Conservation (phyloP, 2,888 invertebrate genomes). For the Epirrhoe alternata region DNA sequence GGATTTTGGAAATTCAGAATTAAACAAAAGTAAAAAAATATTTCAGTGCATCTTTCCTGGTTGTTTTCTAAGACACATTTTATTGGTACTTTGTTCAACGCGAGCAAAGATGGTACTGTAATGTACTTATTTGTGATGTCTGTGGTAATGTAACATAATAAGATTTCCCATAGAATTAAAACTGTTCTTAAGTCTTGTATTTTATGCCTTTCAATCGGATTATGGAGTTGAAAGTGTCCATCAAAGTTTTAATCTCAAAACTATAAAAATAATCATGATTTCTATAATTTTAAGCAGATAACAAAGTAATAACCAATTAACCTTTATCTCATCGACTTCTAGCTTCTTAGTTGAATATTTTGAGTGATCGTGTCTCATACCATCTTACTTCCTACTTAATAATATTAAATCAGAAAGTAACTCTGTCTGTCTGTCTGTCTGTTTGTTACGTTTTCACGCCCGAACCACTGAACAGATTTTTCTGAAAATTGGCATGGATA, state of each 20-base stretch:
- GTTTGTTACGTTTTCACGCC: no score
- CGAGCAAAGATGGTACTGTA: no score
- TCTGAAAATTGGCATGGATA: no score
- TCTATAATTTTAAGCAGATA: conserved; percentile 24
- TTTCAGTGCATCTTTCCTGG: no score
- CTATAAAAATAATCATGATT: conserved; percentile 29
- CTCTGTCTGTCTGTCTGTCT: no score
- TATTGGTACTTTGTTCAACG: no score
- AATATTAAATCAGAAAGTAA: no score
- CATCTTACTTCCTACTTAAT: background rate
- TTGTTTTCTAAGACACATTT: no score
- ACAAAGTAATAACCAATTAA: conserved; percentile 9
- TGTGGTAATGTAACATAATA: background rate
- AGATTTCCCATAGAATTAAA: conserved; percentile 17
- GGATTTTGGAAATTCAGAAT: no score
- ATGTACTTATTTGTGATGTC: no score
- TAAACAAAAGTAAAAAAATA: no score
- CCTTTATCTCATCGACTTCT: conserved; percentile 11
- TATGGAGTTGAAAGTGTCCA: conserved; percentile 24
- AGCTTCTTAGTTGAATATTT: background rate
- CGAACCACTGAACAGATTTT: no score
- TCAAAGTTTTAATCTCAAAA: conserved; percentile 22
- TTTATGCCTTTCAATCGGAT: conserved; percentile 33
- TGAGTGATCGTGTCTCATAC: background rate
- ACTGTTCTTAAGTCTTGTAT: conserved; percentile 3